Percentiles rank a stretch among this genome's conserved stretches.
Conservation (phyloP, 2,113 vertebrate genomes). For the Edolisoma coerulescens region DNA sequence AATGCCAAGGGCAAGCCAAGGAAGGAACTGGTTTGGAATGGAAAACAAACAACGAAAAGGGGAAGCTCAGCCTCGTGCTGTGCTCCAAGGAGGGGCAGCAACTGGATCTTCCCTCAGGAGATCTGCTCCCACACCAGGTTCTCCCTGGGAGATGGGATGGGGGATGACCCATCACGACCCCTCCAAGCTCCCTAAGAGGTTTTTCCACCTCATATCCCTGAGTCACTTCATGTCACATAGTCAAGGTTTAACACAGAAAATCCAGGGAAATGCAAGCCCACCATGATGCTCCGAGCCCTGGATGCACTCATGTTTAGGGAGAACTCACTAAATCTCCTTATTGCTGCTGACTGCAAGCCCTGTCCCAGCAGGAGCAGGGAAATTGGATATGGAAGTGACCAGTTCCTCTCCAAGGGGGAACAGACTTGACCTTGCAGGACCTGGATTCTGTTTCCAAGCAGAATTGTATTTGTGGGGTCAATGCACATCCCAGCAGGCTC, state of each 20-base stretch:
- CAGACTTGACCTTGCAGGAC: background rate
- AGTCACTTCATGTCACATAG: background rate
- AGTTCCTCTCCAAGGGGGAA: background rate
- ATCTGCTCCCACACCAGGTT: background rate
- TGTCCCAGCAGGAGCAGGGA: background rate
- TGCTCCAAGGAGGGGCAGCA: fast-evolving
- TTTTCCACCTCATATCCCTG: background rate
- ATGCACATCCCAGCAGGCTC: background rate
- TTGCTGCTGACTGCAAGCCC: background rate
- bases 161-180: too few relatives aligned
- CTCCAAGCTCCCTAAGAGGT: background rate
- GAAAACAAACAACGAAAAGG: background rate
- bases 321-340: background rate
- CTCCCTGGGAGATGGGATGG: too few relatives aligned
- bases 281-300: fast-evolving
- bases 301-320: fast-evolving
- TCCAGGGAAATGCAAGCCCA: background rate
- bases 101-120: background rate
- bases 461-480: background rate
- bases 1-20: background rate
- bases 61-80: background rate
- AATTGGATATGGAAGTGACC: background rate
- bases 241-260: background rate
- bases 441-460: background rate
- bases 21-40: background rate